Base-by-base conservation (phyloP, 2,797 vertebrate genomes). In the Holocentrus rufus region DNA sequence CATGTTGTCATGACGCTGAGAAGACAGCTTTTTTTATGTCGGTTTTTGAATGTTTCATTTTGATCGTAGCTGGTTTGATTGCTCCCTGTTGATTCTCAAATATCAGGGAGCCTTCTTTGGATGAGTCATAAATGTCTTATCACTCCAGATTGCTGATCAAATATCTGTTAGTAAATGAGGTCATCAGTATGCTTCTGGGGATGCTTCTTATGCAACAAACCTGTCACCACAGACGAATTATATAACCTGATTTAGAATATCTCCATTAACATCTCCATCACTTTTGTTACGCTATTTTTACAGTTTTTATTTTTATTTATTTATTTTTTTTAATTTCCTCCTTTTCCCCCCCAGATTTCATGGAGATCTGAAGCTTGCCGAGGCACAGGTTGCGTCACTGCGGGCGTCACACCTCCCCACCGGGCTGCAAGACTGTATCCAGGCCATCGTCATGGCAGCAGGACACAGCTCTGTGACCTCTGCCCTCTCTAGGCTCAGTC, bases 391-490 rank as follows among this genome's bases (percentile, higher is more conserved):
- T 36, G 66, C 94, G 76, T 84, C 83, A 7, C 87, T 98, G 66
- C 94, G 87, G 87, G 88, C 93, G 6, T 92, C 92, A 9, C 92
- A 95, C 68, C 80, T 90, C 34, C 89, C 87, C 7, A 88, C 70
- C 4, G 95, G 95, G 1, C 91, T 99, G 71, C 92, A 90, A 82
- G 94, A 95, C 80, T 98, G 96, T 86, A 89, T 98, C 79, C 87
- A 88, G 79, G 91, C 93, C 75, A 91, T 98, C 1, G 61, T 84
- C 81, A 92, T 85, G 2, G 98, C 97, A 30, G 83, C 76, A 7
- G 95, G 93, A 60, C 98, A 99, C 88, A 85, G 87, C 36, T 95
- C 94, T 5, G 97, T 96, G 73, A 94, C 93, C 76, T 88, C 94
- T 52, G 95, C 95, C 77, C 87, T 99, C 70, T 93, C 91, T 34